These are phyloP conservation scores for Stomatorhinus ivindoensis DNA, from an alignment of 2,113 vertebrate genomes.

Conservation along the genomic window DNA sequence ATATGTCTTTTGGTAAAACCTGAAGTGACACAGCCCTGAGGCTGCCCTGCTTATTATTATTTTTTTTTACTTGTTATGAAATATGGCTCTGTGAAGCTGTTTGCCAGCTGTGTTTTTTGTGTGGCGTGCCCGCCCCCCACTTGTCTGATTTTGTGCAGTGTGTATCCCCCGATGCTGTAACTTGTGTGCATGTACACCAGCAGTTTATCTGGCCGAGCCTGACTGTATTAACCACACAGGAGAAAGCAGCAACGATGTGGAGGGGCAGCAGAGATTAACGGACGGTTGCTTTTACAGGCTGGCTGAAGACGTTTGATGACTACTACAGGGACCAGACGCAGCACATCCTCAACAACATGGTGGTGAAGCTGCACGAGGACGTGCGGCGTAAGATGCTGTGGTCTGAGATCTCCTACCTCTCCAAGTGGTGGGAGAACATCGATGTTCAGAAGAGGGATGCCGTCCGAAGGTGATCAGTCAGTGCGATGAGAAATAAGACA, in stretches of 20 bases:
- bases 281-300: conserved; percentile 58
- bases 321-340: conserved; percentile 86
- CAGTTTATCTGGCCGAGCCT: background rate
- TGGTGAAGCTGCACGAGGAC: conserved; percentile 77
- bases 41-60: background rate
- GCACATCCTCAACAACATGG: conserved; percentile 89
- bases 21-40: background rate
- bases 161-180: background rate
- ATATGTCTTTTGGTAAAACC: background rate
- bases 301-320: conserved; percentile 87
- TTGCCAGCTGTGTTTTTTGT: background rate
- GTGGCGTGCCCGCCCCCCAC: background rate
- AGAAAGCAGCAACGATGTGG: background rate
- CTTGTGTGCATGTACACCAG: background rate
- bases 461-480: conserved; percentile 71
- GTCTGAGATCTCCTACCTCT: conserved; percentile 86
- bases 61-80: background rate
- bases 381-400: conserved; percentile 78
- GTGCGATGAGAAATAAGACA: background rate
- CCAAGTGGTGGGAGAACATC: conserved; percentile 84
- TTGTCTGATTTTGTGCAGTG: background rate
- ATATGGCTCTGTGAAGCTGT: background rate
- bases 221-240: background rate
- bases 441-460: conserved; percentile 73
- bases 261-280: background rate